Evolutionary conservation across 2,113 vertebrate genomes (phyloP).

Genomic region (Tretioscincus oriximinensis): DNA sequence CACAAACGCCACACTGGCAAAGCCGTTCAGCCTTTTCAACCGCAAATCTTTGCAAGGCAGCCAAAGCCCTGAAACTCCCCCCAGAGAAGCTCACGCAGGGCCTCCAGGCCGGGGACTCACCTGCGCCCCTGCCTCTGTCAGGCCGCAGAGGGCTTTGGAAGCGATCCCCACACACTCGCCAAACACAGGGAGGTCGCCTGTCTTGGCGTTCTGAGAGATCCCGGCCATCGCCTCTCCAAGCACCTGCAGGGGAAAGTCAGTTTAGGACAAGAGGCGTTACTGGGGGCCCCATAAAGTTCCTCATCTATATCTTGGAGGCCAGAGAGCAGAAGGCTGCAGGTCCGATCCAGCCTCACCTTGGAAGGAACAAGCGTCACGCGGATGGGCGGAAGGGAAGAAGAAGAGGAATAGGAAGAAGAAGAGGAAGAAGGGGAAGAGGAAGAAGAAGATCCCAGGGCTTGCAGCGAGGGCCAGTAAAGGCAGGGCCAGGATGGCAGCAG

Average conservation of each 20-base stretch:
- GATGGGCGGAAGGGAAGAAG: too few species aligned
- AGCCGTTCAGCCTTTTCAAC: not conserved
- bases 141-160: constrained; percentile 94
- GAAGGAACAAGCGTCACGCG: too few species aligned
- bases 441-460: too few species aligned
- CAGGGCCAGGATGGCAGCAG: too few species aligned
- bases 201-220: constrained; percentile 98
- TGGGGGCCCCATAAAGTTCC: too few species aligned
- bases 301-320: too few species aligned
- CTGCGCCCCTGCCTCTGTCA: constrained; percentile 97
- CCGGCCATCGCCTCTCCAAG: constrained; percentile 97
- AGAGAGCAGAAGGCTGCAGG: too few species aligned
- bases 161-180: constrained; percentile 93
- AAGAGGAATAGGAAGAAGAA: too few species aligned
- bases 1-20: not conserved
- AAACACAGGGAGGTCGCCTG: constrained; percentile 88
- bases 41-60: not conserved
- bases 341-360: too few species aligned
- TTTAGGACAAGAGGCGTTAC: not conserved
- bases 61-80: not conserved
- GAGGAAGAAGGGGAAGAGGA: too few species aligned
- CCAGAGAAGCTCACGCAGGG: not conserved
- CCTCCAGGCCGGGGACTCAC: constrained; percentile 65
- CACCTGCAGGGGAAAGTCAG: constrained; percentile 72
- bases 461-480: too few species aligned